phyloP scores from a whole-genome alignment of 1,140 invertebrate genomes.

The Steinernema feltiae region DNA sequence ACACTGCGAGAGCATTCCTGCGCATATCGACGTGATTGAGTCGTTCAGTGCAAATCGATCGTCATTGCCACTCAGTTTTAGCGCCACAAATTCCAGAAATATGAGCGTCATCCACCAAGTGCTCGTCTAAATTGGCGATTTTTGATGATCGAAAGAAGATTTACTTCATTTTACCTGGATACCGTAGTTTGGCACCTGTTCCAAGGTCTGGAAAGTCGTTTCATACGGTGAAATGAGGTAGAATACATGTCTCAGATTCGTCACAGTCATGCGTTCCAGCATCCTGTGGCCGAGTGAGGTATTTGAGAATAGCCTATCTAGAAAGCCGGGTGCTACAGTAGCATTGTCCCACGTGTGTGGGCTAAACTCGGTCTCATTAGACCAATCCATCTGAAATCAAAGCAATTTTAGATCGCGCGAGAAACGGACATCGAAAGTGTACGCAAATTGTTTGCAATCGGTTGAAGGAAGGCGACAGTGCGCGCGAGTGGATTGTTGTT shows the following conservation, averaged over 20 bases:
- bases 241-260: conserved; percentile 51
- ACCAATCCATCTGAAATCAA: background rate
- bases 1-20: conserved; percentile 56
- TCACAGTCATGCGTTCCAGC: conserved; percentile 45
- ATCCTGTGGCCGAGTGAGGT: conserved; percentile 52
- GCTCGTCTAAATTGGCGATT: conserved; percentile 45
- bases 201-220: conserved; percentile 42
- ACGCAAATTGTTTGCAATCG: background rate
- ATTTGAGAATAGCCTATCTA: conserved; percentile 52
- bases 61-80: conserved; percentile 45
- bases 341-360: background rate
- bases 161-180: conserved; percentile 44
- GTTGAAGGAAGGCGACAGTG: background rate
- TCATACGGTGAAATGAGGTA: conserved; percentile 55
- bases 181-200: conserved; percentile 56
- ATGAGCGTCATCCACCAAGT: conserved; percentile 55
- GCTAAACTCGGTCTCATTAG: background rate
- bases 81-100: conserved; percentile 51
- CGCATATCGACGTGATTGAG: conserved; percentile 54
- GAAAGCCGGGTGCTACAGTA: background rate
- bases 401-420: no score
- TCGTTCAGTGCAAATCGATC: conserved; percentile 56
- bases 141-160: background rate
- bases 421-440: no score
- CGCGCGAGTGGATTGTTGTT: no score